phyloP scores from a whole-genome alignment of 2,797 vertebrate species.

The Typhlichthys eigenmanni region DNA sequence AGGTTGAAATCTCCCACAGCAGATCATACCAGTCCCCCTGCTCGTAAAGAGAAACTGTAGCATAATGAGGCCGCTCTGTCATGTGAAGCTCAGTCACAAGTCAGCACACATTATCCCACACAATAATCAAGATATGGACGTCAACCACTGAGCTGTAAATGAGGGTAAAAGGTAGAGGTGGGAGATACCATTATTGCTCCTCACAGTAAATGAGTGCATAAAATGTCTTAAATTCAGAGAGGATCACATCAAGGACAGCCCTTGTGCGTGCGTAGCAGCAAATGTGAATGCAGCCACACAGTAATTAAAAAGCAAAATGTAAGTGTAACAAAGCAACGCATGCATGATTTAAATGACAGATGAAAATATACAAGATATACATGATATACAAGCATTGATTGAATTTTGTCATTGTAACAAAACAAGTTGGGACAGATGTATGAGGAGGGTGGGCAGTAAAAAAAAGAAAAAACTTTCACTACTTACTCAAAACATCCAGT shows the following conservation, averaged over 20 bases:
- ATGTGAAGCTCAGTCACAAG: constrained; percentile 35
- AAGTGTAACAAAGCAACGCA: constrained; percentile 21
- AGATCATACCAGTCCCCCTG: constrained; percentile 4
- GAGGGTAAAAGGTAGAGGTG: constrained; percentile 27
- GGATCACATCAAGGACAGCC: constrained; percentile 7
- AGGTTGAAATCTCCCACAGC: background rate
- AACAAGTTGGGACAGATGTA: constrained; percentile 36
- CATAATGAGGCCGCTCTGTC: constrained; percentile 57
- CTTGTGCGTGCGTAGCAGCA: constrained; percentile 8
- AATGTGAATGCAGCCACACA: background rate
- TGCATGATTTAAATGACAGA: constrained; percentile 45
- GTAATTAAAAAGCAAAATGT: constrained; percentile 2
- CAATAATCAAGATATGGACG: constrained; percentile 37
- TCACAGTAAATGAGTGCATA: background rate
- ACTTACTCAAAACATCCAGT: constrained; percentile 65
- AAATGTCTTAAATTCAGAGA: background rate
- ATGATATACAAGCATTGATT: constrained; percentile 57
- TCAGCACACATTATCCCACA: constrained; percentile 31
- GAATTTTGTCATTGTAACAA: constrained; percentile 63
- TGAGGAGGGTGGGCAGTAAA: background rate
- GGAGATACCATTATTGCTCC: constrained; percentile 8
- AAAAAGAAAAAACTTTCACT: constrained; percentile 53
- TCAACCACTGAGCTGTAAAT: constrained; percentile 25
- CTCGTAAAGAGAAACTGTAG: constrained; percentile 41
- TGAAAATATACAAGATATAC: constrained; percentile 32